These are phyloP conservation scores for Epistrophe grossulariae DNA, from an alignment of 2,888 invertebrate genomes.

Conservation along the genomic window DNA sequence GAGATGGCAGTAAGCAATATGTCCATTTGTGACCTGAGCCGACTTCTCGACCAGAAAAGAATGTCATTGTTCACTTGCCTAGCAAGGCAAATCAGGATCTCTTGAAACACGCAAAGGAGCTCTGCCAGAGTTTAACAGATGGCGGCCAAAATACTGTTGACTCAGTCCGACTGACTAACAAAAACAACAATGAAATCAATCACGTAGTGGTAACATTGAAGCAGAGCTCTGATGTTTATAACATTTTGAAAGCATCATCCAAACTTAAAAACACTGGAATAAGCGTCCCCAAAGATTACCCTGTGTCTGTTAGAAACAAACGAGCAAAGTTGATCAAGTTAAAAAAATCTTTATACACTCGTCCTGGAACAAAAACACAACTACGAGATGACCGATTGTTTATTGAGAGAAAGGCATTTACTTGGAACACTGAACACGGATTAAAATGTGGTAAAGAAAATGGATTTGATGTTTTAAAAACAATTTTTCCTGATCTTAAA, in stretches of 20 bases:
- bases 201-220: slow-evolving; percentile 1
- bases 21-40: too few species aligned
- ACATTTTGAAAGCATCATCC: slow-evolving; percentile 5
- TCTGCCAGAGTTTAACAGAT: too few species aligned
- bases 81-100: too few species aligned
- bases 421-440: background rate
- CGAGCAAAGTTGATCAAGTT: too few species aligned
- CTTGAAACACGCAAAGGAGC: too few species aligned
- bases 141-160: too few species aligned
- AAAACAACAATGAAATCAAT: background rate
- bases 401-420: background rate
- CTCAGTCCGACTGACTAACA: too few species aligned
- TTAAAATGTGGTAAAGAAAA: background rate
- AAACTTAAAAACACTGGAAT: slow-evolving; percentile 6
- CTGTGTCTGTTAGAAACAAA: background rate
- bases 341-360: too few species aligned
- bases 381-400: background rate
- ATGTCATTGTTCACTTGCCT: too few species aligned
- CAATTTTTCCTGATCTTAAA: background rate
- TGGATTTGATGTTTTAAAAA: background rate
- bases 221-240: background rate
- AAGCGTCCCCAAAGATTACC: background rate
- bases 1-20: too few species aligned
- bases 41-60: too few species aligned
- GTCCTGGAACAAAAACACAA: background rate